Base-by-base conservation (phyloP, 2,113 vertebrate genomes). In the Hippotragus niger region DNA sequence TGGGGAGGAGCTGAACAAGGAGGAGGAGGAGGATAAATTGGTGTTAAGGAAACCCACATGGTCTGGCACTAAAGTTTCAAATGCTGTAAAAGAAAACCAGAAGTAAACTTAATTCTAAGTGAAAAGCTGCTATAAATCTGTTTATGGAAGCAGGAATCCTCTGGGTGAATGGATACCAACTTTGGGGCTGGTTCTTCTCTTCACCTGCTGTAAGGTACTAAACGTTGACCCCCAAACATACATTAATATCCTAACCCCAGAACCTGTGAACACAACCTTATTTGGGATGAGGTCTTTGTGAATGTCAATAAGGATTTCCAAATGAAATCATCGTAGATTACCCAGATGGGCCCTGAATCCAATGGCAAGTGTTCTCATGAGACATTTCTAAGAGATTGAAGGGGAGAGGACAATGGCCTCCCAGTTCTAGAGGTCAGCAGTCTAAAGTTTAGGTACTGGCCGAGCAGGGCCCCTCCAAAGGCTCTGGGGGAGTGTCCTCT, bases 151-250 rank as follows among this genome's bases (percentile, higher is more conserved):
- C 84, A 36, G 33, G 62, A 78, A 29, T 82, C 19, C 25, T 85
- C 14, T 60, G 31, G 1, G 31, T 52, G 45, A 64, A 31, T 14
- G 57, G 17, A 74, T 43, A 7, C 23, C 50, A 16, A 60, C 9
- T 50, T 82, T 1, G 6, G 15, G 47, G 17, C 2, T 47, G 13
- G 2, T 1, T 47, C 50, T 21, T n/a, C 10, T 53, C 13, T 4
- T 50, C 5, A 33, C 31, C 29, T 17, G 31, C 36, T 71, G 0
- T 64, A 50, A 58, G 19, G 11, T 62, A 23, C 64, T 85, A 9
- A 64, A 47, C 10, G 15, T 43, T 67, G 29, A 82, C 6, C 31
- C 23, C 19, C 0, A 47, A 52, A 76, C 36, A 43, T 76, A 27
- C 36, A 40, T 76, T 25, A 29, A 53, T 31, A 15, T 3, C 3